phyloP scores from a whole-genome alignment of 2,113 vertebrate genomes.

The Stegostoma tigrinum region DNA sequence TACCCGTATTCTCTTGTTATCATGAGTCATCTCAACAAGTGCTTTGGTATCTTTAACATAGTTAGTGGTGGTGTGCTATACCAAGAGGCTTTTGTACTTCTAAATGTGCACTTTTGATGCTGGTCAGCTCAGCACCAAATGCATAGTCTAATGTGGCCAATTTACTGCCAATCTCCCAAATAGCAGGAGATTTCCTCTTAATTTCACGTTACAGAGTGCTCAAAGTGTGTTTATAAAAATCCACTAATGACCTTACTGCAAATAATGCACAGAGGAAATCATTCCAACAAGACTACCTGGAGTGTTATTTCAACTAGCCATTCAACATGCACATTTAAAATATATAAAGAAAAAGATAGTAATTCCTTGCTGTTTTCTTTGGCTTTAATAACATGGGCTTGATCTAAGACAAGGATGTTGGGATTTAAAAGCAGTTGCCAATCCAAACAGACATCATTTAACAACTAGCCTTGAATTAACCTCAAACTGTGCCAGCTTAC shows the following conservation, averaged over 20 bases:
- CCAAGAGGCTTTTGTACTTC: not conserved
- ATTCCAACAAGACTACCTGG: not conserved
- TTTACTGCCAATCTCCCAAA: not conserved
- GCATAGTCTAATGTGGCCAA: not conserved
- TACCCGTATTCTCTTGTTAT: not conserved
- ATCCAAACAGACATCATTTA: not conserved
- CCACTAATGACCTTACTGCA: not conserved
- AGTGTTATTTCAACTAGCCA: slow-evolving; percentile 10
- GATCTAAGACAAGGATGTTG: not conserved
- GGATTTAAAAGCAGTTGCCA: not conserved
- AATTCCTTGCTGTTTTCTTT: not conserved
- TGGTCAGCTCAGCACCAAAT: not conserved
- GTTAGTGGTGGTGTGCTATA: not conserved
- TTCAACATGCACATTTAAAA: not conserved
- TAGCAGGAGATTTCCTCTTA: slow-evolving; percentile 3
- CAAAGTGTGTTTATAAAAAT: slow-evolving; percentile 8
- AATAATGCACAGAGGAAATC: slow-evolving; percentile 11
- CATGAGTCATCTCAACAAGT: not conserved
- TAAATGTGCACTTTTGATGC: slow-evolving; percentile 7
- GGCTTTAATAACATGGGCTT: not conserved
- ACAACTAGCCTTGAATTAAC: not conserved
- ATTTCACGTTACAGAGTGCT: too few relatives aligned
- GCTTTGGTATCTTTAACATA: not conserved
- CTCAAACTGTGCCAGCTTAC: not conserved
- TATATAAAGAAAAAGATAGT: not conserved